Base-by-base conservation (phyloP, 2,797 vertebrate genomes). In the Xerus rutilus region DNA sequence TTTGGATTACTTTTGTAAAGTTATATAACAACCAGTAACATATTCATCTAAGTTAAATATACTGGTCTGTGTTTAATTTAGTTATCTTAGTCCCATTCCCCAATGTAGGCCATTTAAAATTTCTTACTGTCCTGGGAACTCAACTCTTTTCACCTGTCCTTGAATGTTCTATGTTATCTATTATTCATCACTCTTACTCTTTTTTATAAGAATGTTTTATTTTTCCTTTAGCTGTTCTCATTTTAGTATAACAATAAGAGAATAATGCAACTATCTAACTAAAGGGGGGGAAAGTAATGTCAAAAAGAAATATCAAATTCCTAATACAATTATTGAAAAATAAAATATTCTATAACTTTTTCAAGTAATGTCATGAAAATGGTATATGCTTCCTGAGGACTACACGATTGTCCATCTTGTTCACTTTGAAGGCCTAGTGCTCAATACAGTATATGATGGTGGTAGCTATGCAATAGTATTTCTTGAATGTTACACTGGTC, bases 401-500 rank as follows among this genome's bases (percentile, higher is more conserved):
- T 74, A 7, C 12, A 20, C 64, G 6, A 9, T 47, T 12, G 17
- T 45, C 47, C 8, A 21, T 70, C 39, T 93, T 88, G 30, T 84
- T 89, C 59, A 79, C 8, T 64, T 52, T 64, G 21, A 90, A 82
- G 35, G 59, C 3, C 28, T 17, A 87, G 7, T 86, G 43, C 18
- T 87, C 94, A 47, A 43, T 89, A 64, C 21, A 77, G 2, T 96
- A 77, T 43, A 30, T 91, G 39, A 69, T 43, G 79, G 5, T 49
- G 67, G 70, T 57, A 77, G 49, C 35, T 18, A 45, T 91, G n/a
- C 86, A 59, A 21, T 89, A 62, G 30, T 97, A 85, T 89, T 74
- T 95, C 72, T 92, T 94, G 62, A 95, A 89, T 93, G 57, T 93
- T 84, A 95, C 91, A 47, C 47, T 93, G 87, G 67, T 84, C 47